Evolutionary conservation across 2,113 vertebrate species (phyloP).

Genomic region (Ginglymostoma cirratum): DNA sequence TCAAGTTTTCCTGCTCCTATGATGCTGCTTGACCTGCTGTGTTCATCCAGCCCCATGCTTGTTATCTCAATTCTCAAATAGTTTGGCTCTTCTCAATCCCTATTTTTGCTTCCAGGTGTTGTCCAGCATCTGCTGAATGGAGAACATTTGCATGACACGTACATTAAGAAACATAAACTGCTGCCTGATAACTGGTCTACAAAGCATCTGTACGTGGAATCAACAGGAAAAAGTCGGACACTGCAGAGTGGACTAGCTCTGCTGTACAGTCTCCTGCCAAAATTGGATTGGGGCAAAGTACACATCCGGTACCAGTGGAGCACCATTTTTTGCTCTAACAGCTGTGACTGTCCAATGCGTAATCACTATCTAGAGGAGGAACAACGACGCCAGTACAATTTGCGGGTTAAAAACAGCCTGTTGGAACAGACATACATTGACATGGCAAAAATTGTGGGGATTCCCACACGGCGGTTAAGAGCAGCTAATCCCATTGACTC

Average conservation of each 20-base stretch:
- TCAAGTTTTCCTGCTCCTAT: too few species aligned
- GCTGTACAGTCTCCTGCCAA: constrained; percentile 77
- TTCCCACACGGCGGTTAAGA: constrained; percentile 74
- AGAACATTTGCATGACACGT: constrained; percentile 73
- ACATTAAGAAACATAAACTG: constrained; percentile 72
- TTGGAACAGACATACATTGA: constrained; percentile 76
- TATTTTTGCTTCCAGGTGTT: constrained; percentile 62
- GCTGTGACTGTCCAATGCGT: constrained; percentile 80
- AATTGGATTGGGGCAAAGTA: constrained; percentile 81
- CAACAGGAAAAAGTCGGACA: constrained; percentile 85
- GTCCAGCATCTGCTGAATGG: constrained; percentile 88
- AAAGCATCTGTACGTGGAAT: constrained; percentile 83
- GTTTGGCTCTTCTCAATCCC: background rate
- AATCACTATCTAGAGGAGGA: constrained; percentile 84
- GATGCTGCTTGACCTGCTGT: too few species aligned
- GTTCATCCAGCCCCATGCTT: too few species aligned
- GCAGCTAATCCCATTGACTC: constrained; percentile 91
- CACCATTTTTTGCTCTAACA: constrained; percentile 80
- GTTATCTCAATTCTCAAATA: background rate
- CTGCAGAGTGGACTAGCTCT: constrained; percentile 85
- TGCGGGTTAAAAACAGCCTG: constrained; percentile 64
- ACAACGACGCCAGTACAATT: constrained; percentile 79
- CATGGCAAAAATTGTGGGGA: constrained; percentile 77
- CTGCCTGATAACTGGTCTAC: constrained; percentile 65
- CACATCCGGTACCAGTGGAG: constrained; percentile 81